Evolutionary conservation across 2,888 invertebrate genomes (phyloP), one percentile per base, ranked within the genome.

Genomic region (Drosophila anomalata): DNA sequence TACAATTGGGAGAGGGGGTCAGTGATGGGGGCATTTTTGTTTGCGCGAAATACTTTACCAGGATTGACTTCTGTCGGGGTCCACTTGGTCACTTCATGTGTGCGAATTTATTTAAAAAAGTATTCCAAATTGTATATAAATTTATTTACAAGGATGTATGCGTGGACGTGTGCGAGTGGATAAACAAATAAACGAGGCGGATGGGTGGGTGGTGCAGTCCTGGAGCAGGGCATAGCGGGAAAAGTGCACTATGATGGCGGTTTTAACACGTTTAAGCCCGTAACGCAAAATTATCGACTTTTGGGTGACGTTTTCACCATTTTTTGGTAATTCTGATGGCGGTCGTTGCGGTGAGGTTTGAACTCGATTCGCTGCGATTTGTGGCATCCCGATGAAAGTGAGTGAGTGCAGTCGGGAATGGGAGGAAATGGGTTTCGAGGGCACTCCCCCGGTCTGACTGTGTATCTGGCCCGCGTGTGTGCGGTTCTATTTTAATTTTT

Each of bases 271-370:
- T 63, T 84, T 78, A 73, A 78, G 62, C 70, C 71, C 66, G 71
- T 69, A 82, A 85, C 51, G 76, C 73, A 73, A 79, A 77, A 85
- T 85, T 79, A 85, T 85, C 82, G 83, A 87, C 79, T 85, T 85
- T 82, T 68, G 58, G 72, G 74, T 84, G 87, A 80, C 71, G 77
- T 72, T 83, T 79, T 77, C 54, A 42, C 73, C 60, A 74, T 72
- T 75, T 69, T 61, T 63, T 55, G 66, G 67, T 63, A 52, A 44
- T 48, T 63, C 41, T 44, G 44, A 63, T 56, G 69, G 72, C 54
- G 78, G 73, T 68, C 51, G 50, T 44, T 78, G 78, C 57, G 72
- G 79, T 71, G 57, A 61, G 78, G 72, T 63, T 79, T 82, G 69
- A 68, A 73, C 73, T 69, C 73, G 57, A 82, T 79, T 73, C 70